Evolutionary conservation across 2,888 invertebrate genomes (phyloP), one percentile per base, ranked within the genome.

Genomic region (Agrotis puta): DNA sequence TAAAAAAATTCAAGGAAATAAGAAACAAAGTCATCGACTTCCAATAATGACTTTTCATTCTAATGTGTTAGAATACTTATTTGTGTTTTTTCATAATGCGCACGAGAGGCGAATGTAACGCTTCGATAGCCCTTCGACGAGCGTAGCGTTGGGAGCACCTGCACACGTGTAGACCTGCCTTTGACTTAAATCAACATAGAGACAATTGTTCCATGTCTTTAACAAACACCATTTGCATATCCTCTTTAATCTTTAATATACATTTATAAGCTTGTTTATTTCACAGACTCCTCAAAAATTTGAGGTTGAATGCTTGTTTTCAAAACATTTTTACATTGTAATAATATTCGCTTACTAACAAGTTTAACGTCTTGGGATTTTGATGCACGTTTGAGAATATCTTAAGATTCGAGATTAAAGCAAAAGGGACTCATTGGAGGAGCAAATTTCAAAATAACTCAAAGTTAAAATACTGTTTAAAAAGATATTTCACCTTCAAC

Each of bases 311-410:
- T 68, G 80, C 67, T 67, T 59, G 45, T 57, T 70, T 57, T 67
- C 47, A 51, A 72, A 71, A 77, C 53, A 67, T 82, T 79, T 82
- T 81, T 78, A 82, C 83, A 79, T 82, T 82, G 66, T 69, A 73
- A 70, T 69, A 63, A 66, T 73, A 70, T 72, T 79, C 56, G 65
- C 58, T 70, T 69, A 70, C 57, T 74, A 79, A 74, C 57, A 74
- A 81, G 65, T 66, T 77, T 66, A 61, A 48, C 47, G 57, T 64
- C 75, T 77, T 64, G 43, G 18, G 27, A 68, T 74, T 78, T 71
- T 69, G 61, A 64, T 78, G 57, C 75, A 81, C 50, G 68, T 78
- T 71, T 74, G 48, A 67, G 22, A 70, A 69, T 70, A 68, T 64
- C 50, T 77, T 24, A 54, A 53, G 22, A 4, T 64, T 71, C 67